phyloP scores from a whole-genome alignment of 1,140 invertebrate species.

The Eulimnadia texana region DNA sequence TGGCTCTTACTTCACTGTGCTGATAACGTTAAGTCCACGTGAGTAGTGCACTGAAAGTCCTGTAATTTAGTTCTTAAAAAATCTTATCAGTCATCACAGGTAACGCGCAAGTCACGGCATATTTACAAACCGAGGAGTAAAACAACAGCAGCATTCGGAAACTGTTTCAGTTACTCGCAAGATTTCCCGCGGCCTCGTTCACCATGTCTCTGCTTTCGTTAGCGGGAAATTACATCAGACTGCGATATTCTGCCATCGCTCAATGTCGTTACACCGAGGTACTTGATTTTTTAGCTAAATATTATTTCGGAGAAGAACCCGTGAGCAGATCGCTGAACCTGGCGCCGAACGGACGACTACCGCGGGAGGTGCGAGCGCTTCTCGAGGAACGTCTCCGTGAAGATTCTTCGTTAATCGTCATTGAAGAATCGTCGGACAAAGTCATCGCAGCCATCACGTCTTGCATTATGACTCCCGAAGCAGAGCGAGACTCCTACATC shows the following conservation, averaged over 20 bases:
- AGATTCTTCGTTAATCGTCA: neutral
- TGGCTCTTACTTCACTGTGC: too few species aligned
- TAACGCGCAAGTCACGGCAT: too few species aligned
- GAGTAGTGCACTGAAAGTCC: too few species aligned
- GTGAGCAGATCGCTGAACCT: neutral
- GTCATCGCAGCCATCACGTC: neutral
- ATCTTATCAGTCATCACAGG: too few species aligned
- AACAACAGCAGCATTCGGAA: too few species aligned
- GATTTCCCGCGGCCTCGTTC: too few species aligned
- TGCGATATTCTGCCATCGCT: neutral
- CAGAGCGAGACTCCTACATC: neutral
- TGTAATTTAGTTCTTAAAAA: too few species aligned
- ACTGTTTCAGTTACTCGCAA: too few species aligned
- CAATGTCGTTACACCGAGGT: neutral
- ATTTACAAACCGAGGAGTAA: too few species aligned
- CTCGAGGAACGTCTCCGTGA: neutral
- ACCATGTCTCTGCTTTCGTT: neutral
- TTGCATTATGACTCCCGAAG: neutral
- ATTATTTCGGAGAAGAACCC: neutral
- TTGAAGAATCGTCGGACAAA: neutral
- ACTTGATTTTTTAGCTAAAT: neutral
- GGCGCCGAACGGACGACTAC: neutral
- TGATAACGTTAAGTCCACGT: too few species aligned
- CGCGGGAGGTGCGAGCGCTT: neutral
- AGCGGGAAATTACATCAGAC: neutral